Evolutionary conservation across 2,113 vertebrate species (phyloP).

Genomic region (Gorsachius goisagi): DNA sequence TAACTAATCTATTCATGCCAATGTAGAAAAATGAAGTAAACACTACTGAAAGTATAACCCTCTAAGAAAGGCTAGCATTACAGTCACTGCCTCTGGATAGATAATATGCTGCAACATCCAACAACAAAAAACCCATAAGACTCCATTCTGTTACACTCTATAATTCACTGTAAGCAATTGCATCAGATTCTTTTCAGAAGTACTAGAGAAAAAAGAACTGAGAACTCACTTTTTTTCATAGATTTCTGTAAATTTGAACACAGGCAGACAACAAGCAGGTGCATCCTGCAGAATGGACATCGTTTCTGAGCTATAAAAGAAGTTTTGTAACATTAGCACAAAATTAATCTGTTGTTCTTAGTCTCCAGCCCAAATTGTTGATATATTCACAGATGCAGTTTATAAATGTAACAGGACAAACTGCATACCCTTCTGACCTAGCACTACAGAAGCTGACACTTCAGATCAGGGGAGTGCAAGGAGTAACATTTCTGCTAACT

Average conservation of each 20-base stretch:
- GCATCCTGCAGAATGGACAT: constrained; percentile 91
- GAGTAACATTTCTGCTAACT: background rate
- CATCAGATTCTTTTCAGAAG: background rate
- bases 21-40: background rate
- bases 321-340: background rate
- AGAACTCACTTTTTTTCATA: constrained; percentile 93
- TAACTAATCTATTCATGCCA: background rate
- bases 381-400: background rate
- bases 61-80: no score
- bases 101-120: background rate
- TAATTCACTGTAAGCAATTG: background rate
- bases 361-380: rapidly evolving
- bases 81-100: background rate
- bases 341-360: background rate
- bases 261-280: constrained; percentile 91
- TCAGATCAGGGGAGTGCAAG: background rate
- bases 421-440: background rate
- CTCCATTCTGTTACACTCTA: background rate
- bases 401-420: background rate
- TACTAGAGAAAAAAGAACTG: no score
- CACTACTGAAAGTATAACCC: background rate
- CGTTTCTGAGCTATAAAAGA: constrained; percentile 83
- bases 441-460: background rate
- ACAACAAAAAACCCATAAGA: rapidly evolving
- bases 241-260: constrained; percentile 93